phyloP scores from a whole-genome alignment of 92 coral and sea anemone species.

The Palythoa caribaeorum region DNA sequence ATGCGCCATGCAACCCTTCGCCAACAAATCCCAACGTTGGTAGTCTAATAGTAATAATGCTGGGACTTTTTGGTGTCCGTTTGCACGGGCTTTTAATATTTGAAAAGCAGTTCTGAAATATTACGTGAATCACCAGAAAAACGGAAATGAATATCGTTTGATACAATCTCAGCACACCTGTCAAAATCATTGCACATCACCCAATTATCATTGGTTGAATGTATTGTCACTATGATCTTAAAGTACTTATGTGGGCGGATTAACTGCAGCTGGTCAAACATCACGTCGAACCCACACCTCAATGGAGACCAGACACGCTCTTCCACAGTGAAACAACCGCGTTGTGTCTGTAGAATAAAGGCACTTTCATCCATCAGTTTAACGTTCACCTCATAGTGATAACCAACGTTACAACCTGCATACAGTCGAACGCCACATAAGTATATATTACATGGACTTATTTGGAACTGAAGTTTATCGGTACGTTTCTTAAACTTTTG shows the following conservation, averaged over 20 bases:
- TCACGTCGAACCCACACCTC: not conserved
- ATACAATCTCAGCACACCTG: not conserved
- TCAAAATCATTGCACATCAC: not conserved
- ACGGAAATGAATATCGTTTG: not conserved
- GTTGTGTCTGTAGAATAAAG: not conserved
- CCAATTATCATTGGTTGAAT: not conserved
- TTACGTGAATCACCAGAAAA: not conserved
- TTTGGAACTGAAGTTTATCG: not conserved
- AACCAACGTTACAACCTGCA: not conserved
- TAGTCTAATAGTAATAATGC: no score
- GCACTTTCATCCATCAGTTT: not conserved
- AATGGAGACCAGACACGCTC: not conserved
- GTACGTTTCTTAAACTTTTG: not conserved
- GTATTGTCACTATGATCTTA: not conserved
- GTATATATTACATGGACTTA: not conserved
- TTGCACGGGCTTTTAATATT: not conserved
- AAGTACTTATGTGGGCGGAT: not conserved
- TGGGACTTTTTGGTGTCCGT: no score
- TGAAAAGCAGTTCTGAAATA: conserved; percentile 1
- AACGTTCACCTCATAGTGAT: not conserved
- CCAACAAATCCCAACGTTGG: no score
- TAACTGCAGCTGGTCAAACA: not conserved
- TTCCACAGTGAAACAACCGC: not conserved
- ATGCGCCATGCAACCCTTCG: no score
- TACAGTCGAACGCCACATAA: not conserved